phyloP scores from a whole-genome alignment of 2,888 invertebrate genomes.

The Neoaliturus tenellus region DNA sequence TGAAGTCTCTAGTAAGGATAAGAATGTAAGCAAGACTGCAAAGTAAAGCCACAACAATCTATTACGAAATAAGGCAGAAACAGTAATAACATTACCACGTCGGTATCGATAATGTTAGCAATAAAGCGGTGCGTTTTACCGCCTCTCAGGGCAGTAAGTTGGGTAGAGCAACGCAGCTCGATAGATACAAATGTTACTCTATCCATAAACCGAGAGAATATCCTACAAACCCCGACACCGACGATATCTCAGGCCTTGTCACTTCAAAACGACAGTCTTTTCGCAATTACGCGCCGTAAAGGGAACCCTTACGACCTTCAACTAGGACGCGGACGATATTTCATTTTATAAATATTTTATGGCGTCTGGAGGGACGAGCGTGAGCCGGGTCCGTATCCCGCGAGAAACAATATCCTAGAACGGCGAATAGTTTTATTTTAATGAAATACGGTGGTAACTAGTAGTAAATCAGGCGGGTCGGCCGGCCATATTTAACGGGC shows the following conservation, averaged over 20 bases:
- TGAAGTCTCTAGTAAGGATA: too few species aligned
- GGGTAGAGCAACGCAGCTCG: too few species aligned
- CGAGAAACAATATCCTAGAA: constrained; percentile 27
- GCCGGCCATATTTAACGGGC: constrained; percentile 30
- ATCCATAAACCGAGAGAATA: too few species aligned
- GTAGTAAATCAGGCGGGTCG: constrained; percentile 15
- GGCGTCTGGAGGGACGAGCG: not conserved
- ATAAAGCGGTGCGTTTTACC: not conserved
- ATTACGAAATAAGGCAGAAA: too few species aligned
- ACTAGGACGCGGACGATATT: not conserved
- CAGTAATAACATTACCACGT: too few species aligned
- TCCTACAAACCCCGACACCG: too few species aligned
- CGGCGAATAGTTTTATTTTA: constrained; percentile 25
- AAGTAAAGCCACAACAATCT: too few species aligned
- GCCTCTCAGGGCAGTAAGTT: not conserved
- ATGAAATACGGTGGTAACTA: not conserved
- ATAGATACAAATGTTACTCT: too few species aligned
- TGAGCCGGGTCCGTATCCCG: not conserved
- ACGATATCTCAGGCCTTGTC: not conserved
- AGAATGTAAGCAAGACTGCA: too few species aligned
- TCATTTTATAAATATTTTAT: not conserved
- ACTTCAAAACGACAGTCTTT: not conserved
- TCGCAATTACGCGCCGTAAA: not conserved
- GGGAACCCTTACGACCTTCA: too few species aligned
- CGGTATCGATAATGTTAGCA: not conserved